Base-by-base conservation (phyloP, 2,113 vertebrate species). In the Pelobates fuscus region DNA sequence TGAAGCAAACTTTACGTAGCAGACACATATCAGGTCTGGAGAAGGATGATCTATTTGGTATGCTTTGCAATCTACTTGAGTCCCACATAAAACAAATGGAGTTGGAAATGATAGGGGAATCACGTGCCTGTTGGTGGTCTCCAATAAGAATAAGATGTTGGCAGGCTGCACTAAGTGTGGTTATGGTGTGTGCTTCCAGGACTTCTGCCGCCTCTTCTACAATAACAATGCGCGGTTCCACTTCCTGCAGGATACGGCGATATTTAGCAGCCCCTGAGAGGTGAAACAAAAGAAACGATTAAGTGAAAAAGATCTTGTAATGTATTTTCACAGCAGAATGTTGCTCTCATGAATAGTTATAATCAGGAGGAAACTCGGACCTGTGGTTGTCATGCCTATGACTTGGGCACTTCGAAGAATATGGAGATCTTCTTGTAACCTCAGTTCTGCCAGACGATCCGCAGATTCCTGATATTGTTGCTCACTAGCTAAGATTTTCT, bases 91-190 rank as follows among this genome's bases (percentile, higher is more conserved):
- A n/a, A n/a, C n/a, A n/a, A n/a, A n/a, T n/a, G n/a, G n/a, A n/a
- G n/a, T n/a, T n/a, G n/a, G n/a, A n/a, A 37, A 37, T 37, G 32
- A 37, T 10, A 37, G 17, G 44, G 44, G 15, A 49, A 12, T 2
- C 71, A 1, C 49, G n/a, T n/a, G 97, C 96, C 94, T 98, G 96
- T 83, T 98, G 96, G 82, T 98, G 96, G 86, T 98, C 97, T 78
- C 97, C 97, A 14, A 98, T 98, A 72, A 98, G 93, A 80, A 98
- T 96, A 76, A 98, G 96, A 24, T 98, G 97, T 80, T 98, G 93
- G 81, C 96, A 98, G 2, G 87, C 88, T 44, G 82, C 79, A 83
- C 93, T 96, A 78, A 98, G 81, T 0, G 94, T 94, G 77, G 96
- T 94, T 81, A 98, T 94, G 67, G 89, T 96, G 80, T 98, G 96